A percentile compares a stretch with the other conserved stretches of the same genome.
Conservation (phyloP, 2,888 invertebrate species). For the Shargacucullia verbasci region DNA sequence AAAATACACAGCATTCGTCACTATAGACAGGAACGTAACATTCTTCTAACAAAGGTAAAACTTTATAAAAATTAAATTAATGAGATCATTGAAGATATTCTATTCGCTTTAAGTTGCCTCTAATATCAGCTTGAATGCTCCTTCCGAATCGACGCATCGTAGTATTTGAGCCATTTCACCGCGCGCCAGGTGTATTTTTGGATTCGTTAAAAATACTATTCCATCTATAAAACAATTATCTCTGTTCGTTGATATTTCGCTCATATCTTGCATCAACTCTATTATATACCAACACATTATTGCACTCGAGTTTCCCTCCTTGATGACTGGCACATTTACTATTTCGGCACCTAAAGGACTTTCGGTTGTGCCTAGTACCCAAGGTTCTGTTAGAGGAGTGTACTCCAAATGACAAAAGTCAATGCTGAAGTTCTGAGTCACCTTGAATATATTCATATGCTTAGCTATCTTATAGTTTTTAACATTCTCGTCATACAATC, state of each 20-base stretch:
- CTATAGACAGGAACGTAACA: constrained; percentile 14
- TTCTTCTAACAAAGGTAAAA: constrained; percentile 24
- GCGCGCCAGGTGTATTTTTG: constrained; percentile 63
- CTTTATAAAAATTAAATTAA: constrained; percentile 23
- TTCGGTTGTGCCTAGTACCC: constrained; percentile 64
- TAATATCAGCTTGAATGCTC: constrained; percentile 71
- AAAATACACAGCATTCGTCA: constrained; percentile 19
- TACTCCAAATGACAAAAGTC: constrained; percentile 81
- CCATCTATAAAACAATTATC: constrained; percentile 82
- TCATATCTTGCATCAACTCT: constrained; percentile 75
- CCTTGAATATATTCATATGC: constrained; percentile 89
- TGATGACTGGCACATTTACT: constrained; percentile 67
- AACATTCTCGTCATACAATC: constrained; percentile 88
- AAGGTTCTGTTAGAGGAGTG: constrained; percentile 74
- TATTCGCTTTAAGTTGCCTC: constrained; percentile 17
- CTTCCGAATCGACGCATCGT: constrained; percentile 72
- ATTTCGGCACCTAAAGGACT: constrained; percentile 56
- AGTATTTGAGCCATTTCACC: constrained; percentile 72
- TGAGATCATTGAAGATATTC: constrained; percentile 35
- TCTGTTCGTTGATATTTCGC: constrained; percentile 79
- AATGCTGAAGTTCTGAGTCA: constrained; percentile 87
- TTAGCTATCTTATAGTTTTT: constrained; percentile 86
- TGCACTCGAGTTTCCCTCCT: constrained; percentile 82
- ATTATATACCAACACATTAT: constrained; percentile 89
- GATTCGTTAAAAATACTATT: constrained; percentile 81